phyloP scores from a whole-genome alignment of 2,888 invertebrate genomes.

The Julus scanicus region DNA sequence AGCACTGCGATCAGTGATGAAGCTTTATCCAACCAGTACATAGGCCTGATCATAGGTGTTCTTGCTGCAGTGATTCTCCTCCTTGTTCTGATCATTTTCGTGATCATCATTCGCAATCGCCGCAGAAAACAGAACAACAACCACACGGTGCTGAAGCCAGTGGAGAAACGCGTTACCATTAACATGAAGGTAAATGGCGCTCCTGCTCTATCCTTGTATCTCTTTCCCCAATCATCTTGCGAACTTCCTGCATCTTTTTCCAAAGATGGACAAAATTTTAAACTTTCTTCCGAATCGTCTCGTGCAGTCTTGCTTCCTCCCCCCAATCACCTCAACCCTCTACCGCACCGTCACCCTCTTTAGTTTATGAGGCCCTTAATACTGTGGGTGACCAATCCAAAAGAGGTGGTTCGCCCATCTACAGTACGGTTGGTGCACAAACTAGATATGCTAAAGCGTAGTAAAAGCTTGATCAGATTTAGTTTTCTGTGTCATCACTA shows the following conservation, averaged over 20 bases:
- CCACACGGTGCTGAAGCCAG: slow-evolving; percentile 65
- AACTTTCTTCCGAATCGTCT: neutral
- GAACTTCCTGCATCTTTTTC: slow-evolving; percentile 18
- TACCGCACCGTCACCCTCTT: neutral
- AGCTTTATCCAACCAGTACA: slow-evolving; percentile 73
- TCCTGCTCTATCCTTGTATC: neutral
- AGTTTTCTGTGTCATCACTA: no score
- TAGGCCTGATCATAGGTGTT: slow-evolving; percentile 82
- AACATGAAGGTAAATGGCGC: slow-evolving; percentile 73
- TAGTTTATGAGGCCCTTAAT: neutral
- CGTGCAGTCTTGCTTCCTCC: slow-evolving; percentile 4
- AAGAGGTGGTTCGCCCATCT: no score
- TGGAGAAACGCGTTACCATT: slow-evolving; percentile 74
- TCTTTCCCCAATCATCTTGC: neutral
- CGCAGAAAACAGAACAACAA: slow-evolving; percentile 74
- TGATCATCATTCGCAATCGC: slow-evolving; percentile 77
- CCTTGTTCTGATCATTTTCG: slow-evolving; percentile 77
- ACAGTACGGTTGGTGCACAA: no score
- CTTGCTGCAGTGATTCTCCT: slow-evolving; percentile 79
- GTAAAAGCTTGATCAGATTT: no score
- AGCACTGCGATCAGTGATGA: slow-evolving; percentile 61
- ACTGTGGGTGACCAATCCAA: no score
- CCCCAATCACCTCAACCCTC: neutral
- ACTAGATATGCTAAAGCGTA: no score
- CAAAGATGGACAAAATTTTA: neutral